Conservation (phyloP, 2,888 invertebrate genomes). For the Mythimna pallens region DNA sequence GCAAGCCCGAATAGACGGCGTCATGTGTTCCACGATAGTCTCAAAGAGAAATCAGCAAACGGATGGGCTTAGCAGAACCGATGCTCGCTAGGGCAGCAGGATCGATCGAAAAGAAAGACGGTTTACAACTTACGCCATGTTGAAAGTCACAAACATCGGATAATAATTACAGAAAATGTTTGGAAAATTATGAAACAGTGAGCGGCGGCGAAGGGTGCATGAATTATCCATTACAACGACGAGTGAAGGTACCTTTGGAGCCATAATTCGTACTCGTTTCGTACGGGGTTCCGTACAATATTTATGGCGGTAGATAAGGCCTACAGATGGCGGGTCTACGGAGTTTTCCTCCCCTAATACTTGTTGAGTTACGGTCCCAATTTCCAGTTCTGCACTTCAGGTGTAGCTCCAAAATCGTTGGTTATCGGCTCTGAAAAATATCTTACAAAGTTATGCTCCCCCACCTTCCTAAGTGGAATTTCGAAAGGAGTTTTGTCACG, state of each 20-base stretch:
- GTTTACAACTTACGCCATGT: slow-evolving; percentile 58
- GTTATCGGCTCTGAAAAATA: slow-evolving; percentile 58
- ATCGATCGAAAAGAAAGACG: background rate
- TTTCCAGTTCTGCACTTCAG: slow-evolving; percentile 88
- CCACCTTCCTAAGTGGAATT: slow-evolving; percentile 36
- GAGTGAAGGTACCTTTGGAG: slow-evolving; percentile 83
- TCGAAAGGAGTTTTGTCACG: slow-evolving; percentile 56
- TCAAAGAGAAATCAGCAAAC: too few relatives aligned
- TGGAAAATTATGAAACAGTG: slow-evolving; percentile 83
- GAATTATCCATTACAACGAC: slow-evolving; percentile 88
- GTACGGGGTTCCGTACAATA: slow-evolving; percentile 84
- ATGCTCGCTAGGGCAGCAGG: too few relatives aligned
- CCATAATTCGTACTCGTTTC: slow-evolving; percentile 86
- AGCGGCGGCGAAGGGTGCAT: slow-evolving; percentile 83
- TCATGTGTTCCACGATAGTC: too few relatives aligned
- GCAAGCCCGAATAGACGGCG: too few relatives aligned
- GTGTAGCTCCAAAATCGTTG: slow-evolving; percentile 75
- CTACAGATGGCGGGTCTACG: slow-evolving; percentile 87
- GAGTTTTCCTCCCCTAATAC: slow-evolving; percentile 90
- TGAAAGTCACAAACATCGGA: slow-evolving; percentile 74
- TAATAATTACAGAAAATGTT: slow-evolving; percentile 85
- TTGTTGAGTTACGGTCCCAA: slow-evolving; percentile 90
- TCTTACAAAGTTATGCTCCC: slow-evolving; percentile 47
- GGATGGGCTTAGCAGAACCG: too few relatives aligned
- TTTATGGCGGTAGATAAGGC: slow-evolving; percentile 89